These are phyloP conservation scores for Amorpha juglandis DNA, from an alignment of 2,888 invertebrate species.

Conservation along the genomic window DNA sequence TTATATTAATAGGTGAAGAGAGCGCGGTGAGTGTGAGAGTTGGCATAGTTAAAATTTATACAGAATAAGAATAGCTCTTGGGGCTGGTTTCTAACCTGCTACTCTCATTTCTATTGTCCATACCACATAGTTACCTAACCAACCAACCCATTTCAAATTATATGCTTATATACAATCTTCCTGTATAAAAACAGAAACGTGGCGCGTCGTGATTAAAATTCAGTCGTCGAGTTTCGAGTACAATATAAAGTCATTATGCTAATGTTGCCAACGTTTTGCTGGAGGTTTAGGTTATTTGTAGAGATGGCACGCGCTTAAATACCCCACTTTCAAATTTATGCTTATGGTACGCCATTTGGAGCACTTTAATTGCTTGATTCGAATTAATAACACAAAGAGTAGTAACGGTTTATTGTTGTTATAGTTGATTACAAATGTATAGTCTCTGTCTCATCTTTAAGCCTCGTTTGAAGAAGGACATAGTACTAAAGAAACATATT, in stretches of 20 bases:
- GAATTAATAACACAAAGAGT: conserved; percentile 7
- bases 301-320: conserved; percentile 45
- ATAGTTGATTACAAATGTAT: too few relatives aligned
- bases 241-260: conserved; percentile 80
- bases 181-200: conserved; percentile 44
- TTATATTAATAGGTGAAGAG: too few relatives aligned
- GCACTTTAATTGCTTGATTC: conserved; percentile 10
- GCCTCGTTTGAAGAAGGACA: too few relatives aligned
- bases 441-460: too few relatives aligned
- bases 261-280: conserved; percentile 68
- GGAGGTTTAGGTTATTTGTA: conserved; percentile 75
- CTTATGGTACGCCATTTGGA: conserved; percentile 19
- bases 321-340: conserved; percentile 41
- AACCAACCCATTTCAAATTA: too few relatives aligned
- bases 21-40: too few relatives aligned
- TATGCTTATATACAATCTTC: not conserved
- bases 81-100: too few relatives aligned
- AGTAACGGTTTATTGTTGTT: not conserved
- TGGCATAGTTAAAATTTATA: too few relatives aligned
- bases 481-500: too few relatives aligned
- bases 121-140: too few relatives aligned
- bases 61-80: too few relatives aligned
- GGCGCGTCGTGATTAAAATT: conserved; percentile 71
- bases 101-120: too few relatives aligned
- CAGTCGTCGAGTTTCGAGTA: conserved; percentile 53